Percentiles rank a stretch among this genome's conserved stretches.
phyloP scores from a whole-genome alignment of 2,888 invertebrate genomes.

The Heliconius cydno region DNA sequence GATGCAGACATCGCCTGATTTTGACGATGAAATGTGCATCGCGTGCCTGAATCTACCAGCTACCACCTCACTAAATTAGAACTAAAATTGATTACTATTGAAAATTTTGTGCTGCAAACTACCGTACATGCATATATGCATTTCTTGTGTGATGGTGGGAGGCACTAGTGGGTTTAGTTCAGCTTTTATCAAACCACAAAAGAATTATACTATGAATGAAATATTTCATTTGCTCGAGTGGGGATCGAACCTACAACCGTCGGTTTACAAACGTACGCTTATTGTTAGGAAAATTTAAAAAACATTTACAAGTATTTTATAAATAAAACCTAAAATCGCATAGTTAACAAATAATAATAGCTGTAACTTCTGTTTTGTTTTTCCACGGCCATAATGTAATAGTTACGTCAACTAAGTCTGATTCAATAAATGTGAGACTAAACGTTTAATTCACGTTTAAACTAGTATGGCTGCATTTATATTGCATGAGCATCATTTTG shows the following conservation, averaged over 20 bases:
- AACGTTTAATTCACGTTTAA: conserved; percentile 9
- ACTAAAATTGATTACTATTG: conserved; percentile 31
- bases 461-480: conserved; percentile 24
- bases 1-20: conserved; percentile 49
- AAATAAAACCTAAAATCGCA: too few species aligned
- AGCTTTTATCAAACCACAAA: neutral
- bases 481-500: conserved; percentile 10
- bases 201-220: neutral
- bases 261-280: too few species aligned
- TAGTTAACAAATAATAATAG: neutral
- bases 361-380: neutral
- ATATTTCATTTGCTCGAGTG: too few species aligned
- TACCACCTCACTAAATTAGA: conserved; percentile 27
- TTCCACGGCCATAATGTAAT: neutral
- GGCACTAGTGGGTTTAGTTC: neutral
- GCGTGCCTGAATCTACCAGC: conserved; percentile 36
- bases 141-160: neutral
- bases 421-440: conserved; percentile 12
- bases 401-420: conserved; percentile 20
- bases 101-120: neutral
- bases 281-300: too few species aligned
- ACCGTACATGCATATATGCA: neutral
- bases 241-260: too few species aligned
- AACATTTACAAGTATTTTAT: too few species aligned
- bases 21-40: conserved; percentile 38